phyloP scores from a whole-genome alignment of 2,113 vertebrate species.

The Platycercus adscitus region DNA sequence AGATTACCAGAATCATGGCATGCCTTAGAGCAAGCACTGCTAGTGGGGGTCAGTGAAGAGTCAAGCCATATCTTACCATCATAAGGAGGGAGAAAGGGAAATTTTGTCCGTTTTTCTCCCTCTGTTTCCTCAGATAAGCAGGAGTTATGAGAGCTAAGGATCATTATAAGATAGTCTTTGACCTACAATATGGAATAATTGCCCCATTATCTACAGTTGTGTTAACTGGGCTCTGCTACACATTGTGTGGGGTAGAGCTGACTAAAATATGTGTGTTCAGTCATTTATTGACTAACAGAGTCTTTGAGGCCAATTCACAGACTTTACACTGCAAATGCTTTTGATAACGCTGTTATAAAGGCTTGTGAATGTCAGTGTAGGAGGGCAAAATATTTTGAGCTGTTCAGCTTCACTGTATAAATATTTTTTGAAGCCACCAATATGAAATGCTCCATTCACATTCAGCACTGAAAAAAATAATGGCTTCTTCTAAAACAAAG shows the following conservation, averaged over 20 bases:
- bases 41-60: neutral
- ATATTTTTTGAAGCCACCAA: slow-evolving; percentile 59
- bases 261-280: neutral
- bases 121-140: neutral
- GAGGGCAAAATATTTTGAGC: slow-evolving; percentile 66
- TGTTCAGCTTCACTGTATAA: slow-evolving; percentile 40
- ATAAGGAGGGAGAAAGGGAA: neutral
- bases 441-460: slow-evolving; percentile 53
- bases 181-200: neutral
- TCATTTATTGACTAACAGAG: slow-evolving; percentile 3
- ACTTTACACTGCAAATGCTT: neutral
- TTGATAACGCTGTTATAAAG: slow-evolving; percentile 8
- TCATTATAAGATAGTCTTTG: neutral
- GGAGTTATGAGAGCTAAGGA: neutral
- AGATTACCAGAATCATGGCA: neutral
- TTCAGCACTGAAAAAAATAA: slow-evolving; percentile 31
- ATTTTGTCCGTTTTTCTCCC: neutral
- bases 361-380: slow-evolving; percentile 45
- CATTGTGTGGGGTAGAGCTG: neutral
- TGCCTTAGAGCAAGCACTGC: neutral
- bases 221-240: neutral
- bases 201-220: neutral
- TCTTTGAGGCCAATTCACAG: neutral
- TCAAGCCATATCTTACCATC: neutral
- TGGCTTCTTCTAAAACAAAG: slow-evolving; percentile 60